Evolutionary conservation across 23 tunicate species (phyloP), one percentile per base, ranked within the genome.

Genomic region (Styela clava): DNA sequence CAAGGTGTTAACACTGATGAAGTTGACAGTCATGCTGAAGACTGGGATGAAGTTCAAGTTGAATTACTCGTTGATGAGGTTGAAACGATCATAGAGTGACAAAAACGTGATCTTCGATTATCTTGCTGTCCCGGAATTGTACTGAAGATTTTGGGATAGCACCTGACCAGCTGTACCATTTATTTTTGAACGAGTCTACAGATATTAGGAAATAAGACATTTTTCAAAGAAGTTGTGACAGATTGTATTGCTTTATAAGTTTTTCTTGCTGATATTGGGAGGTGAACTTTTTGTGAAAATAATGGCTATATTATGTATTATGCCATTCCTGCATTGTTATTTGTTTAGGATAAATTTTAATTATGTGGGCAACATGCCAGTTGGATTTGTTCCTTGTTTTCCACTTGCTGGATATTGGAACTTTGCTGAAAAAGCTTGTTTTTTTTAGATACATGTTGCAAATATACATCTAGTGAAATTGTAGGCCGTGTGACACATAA

Each of bases 1-100:
- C n/a, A 35, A 86, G 92, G 97, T 18, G 99, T 91, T n/a, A 93
- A 88, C 68, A 87, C 96, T 24, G 99, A 96, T 65, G 92, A 88
- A 72, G 88, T 91, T 24, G 99, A 91, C 79, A 82, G 84, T 79
- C 90, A 94, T 63, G 62, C 86, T 32, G 97, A 96, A 68, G 97
- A 96, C 79, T 84, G 88, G 89, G 97, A 91, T 62, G 99, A 95
- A 83, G 87, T 89, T 9, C 83, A 84, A 26, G 86, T 96, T 71
- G 99, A 96, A 87, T 56, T 86, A 33, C 85, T 96, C 63, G 85
- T 91, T 31, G 89, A 88, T 62, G 95, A 89, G 81, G 99, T 84
- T 82, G 96, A 90, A 74, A 82, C 85, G 36, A 69, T 95, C 31
- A 72, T 90, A 37, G 81, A 74, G 65, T 76, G 81, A 76, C 31